Percentiles rank a stretch among this genome's conserved stretches.
Conservation (phyloP, 1,140 invertebrate species). For the Mactra quadrangularis region DNA sequence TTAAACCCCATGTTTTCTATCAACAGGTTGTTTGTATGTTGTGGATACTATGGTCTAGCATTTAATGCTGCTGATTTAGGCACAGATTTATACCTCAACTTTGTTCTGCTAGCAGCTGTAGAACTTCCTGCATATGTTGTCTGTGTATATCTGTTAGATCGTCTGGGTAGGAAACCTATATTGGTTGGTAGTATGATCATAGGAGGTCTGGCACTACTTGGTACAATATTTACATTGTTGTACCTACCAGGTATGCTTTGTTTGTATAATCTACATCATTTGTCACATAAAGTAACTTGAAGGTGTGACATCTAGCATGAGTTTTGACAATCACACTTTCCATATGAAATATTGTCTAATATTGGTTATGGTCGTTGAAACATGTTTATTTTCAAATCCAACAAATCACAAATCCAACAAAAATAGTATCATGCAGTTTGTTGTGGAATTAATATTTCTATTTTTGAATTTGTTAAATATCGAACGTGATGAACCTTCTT, state of each 20-base stretch:
- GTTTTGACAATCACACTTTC: neutral
- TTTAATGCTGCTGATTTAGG: slow-evolving; percentile 69
- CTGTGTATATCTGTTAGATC: slow-evolving; percentile 81
- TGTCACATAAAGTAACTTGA: neutral
- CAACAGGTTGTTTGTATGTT: slow-evolving; percentile 87
- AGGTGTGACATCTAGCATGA: neutral
- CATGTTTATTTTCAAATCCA: slow-evolving; percentile 1
- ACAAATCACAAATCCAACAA: too few relatives aligned
- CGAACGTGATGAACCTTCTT: too few relatives aligned
- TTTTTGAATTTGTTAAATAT: too few relatives aligned
- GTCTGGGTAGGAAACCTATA: slow-evolving; percentile 64
- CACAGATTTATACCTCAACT: slow-evolving; percentile 52
- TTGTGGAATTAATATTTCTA: too few relatives aligned
- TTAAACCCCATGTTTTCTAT: too few relatives aligned
- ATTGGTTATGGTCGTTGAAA: neutral
- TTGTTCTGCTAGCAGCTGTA: slow-evolving; percentile 85
- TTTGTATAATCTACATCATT: neutral
- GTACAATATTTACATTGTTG: slow-evolving; percentile 58
- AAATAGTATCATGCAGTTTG: too few relatives aligned
- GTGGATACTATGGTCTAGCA: slow-evolving; percentile 87
- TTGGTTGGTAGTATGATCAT: slow-evolving; percentile 67
- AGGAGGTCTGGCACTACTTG: slow-evolving; percentile 64
- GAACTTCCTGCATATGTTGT: slow-evolving; percentile 90
- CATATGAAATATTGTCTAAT: neutral
- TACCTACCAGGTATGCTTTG: neutral